Base-by-base conservation (phyloP, 2,797 vertebrate genomes). In the Semotilus atromaculatus region DNA sequence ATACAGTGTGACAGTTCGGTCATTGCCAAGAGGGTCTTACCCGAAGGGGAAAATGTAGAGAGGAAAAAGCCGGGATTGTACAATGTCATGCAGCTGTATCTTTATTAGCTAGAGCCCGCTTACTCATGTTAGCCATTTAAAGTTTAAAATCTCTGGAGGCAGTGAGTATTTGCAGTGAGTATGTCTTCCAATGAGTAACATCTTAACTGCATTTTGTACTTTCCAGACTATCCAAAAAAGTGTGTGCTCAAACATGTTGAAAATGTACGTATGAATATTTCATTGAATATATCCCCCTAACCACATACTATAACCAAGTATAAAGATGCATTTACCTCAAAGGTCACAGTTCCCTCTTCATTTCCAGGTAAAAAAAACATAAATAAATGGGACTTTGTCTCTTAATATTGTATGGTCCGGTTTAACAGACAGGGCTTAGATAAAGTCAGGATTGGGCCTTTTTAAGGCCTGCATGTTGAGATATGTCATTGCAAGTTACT, bases 311-410 rank as follows among this genome's bases (percentile, higher is more conserved):
- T 92, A 93, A 92, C 83, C 87, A 81, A 73, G 87, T 88, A 90
- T 84, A 77, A 68, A 84, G 87, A 85, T 82, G 40, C 86, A 86
- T 88, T 90, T 85, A 84, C 89, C 92, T 87, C 83, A 84, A 94
- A 93, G 87, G 85, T 88, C 85, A 88, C 84, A 93, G 92, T 92
- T 94, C 91, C 89, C 86, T 80, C 82, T 88, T 92, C 85, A 94
- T 94, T 94, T 95, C 91, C 90, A 89, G n/a, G 11, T 86, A 90
- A 90, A 91, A 88, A n/a, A n/a, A n/a, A 76, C 88, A 89, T 93
- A 92, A 94, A 94, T 92, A 93, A 85, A 66, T 5, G 19, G 87
- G 14, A 2, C 83, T 92, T 89, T 89, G 76, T 88, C 85, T 91
- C 88, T 86, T 38, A 58, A 84, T 88, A 85, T 87, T 86, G 92